These are phyloP conservation scores for Okamejei kenojei DNA, from an alignment of 2,797 vertebrate genomes.

Conservation along the genomic window DNA sequence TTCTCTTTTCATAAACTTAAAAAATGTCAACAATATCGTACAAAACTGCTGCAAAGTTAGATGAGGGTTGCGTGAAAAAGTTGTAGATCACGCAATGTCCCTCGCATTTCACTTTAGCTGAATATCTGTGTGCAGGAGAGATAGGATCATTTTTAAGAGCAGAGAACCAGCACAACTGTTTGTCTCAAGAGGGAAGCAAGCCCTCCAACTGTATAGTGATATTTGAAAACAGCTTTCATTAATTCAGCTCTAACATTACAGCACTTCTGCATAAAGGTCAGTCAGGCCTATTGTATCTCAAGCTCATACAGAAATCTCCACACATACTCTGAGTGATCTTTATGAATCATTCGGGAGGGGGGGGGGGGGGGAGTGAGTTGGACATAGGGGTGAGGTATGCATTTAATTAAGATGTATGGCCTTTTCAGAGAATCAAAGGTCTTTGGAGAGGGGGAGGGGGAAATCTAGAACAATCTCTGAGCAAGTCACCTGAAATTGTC, in stretches of 20 bases:
- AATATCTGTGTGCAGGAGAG: not conserved
- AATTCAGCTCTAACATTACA: not conserved
- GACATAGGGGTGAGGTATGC: too few species aligned
- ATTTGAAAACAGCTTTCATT: not conserved
- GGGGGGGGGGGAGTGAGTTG: not conserved
- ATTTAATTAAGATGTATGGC: not conserved
- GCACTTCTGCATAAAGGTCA: not conserved
- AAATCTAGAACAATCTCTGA: not conserved
- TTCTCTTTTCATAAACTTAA: not conserved
- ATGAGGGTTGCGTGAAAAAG: not conserved
- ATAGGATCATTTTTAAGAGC: not conserved
- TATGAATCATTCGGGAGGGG: not conserved
- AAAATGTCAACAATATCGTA: not conserved
- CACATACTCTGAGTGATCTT: not conserved
- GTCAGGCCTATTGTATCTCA: not conserved
- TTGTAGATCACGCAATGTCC: too few species aligned
- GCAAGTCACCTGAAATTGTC: not conserved
- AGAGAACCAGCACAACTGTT: not conserved
- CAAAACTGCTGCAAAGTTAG: not conserved
- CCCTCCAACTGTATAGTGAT: not conserved
- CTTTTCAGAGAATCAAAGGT: conserved; percentile 5
- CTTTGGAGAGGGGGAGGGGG: too few species aligned
- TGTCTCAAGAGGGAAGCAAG: not conserved
- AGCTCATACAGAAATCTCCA: too few species aligned
- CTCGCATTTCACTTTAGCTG: not conserved